phyloP scores from a whole-genome alignment of 2,888 invertebrate species.

The Microctonus brassicae region DNA sequence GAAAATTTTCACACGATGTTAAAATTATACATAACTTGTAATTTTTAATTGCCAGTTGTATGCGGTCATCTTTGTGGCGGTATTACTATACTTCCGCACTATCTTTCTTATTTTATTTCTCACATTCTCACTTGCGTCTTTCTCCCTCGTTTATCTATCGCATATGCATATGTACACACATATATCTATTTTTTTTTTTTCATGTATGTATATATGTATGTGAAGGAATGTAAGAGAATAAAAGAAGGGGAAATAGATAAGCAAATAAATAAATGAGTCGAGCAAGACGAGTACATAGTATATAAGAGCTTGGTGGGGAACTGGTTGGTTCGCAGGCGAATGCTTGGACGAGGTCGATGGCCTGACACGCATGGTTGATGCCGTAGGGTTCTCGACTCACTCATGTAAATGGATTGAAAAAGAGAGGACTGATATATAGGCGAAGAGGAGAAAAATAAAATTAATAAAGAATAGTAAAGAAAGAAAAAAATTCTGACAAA shows the following conservation, averaged over 20 bases:
- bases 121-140: background rate
- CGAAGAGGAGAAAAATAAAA: background rate
- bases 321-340: constrained; percentile 41
- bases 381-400: constrained; percentile 37
- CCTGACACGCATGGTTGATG: constrained; percentile 68
- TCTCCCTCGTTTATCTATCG: background rate
- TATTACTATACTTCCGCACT: background rate
- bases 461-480: background rate
- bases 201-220: background rate
- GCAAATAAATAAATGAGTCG: constrained; percentile 40
- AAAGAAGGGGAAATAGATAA: constrained; percentile 10
- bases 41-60: constrained; percentile 18
- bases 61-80: constrained; percentile 9
- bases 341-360: constrained; percentile 64
- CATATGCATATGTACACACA: background rate
- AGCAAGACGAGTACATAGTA: constrained; percentile 14
- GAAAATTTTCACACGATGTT: constrained; percentile 12
- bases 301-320: constrained; percentile 19
- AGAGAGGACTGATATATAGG: constrained; percentile 47
- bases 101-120: background rate
- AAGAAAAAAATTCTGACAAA: background rate
- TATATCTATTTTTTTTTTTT: no score
- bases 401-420: constrained; percentile 22
- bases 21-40: background rate
- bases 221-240: background rate